A percentile compares a stretch with the other conserved stretches of the same genome.
Evolutionary conservation across 2,113 vertebrate genomes (phyloP).

Genomic region (Cygnus atratus): DNA sequence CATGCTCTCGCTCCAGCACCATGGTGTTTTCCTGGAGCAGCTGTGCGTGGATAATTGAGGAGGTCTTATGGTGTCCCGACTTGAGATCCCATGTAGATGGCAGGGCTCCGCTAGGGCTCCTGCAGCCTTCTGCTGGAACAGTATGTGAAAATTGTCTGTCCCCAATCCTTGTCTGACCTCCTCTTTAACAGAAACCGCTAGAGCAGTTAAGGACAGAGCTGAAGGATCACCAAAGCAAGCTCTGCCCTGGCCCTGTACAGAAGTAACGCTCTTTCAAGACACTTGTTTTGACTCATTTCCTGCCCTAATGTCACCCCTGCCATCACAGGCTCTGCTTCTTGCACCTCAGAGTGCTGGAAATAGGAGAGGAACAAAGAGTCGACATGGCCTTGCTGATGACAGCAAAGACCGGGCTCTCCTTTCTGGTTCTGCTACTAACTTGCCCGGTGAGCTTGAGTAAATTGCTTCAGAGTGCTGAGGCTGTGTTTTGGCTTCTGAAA

Average conservation of each 20-base stretch:
- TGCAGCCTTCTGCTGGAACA: background rate
- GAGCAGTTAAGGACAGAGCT: background rate
- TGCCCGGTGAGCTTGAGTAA: background rate
- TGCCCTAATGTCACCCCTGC: background rate
- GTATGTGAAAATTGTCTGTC: slow-evolving; percentile 30
- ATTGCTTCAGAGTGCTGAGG: background rate
- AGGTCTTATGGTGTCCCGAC: background rate
- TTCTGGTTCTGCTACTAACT: background rate
- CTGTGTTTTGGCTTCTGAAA: background rate
- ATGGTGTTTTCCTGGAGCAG: background rate
- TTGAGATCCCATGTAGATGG: background rate
- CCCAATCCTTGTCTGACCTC: background rate
- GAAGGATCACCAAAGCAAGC: background rate
- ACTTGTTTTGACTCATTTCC: background rate
- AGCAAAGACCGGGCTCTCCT: background rate
- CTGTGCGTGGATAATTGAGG: background rate
- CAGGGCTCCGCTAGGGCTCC: background rate
- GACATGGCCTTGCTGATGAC: background rate
- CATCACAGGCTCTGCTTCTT: background rate
- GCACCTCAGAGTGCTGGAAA: background rate
- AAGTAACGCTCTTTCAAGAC: background rate
- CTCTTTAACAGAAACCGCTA: background rate
- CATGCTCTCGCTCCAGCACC: background rate
- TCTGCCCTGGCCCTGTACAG: background rate
- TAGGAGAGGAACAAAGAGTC: background rate